Conservation (phyloP, 2,888 invertebrate species). For the Eupithecia inturbata region DNA sequence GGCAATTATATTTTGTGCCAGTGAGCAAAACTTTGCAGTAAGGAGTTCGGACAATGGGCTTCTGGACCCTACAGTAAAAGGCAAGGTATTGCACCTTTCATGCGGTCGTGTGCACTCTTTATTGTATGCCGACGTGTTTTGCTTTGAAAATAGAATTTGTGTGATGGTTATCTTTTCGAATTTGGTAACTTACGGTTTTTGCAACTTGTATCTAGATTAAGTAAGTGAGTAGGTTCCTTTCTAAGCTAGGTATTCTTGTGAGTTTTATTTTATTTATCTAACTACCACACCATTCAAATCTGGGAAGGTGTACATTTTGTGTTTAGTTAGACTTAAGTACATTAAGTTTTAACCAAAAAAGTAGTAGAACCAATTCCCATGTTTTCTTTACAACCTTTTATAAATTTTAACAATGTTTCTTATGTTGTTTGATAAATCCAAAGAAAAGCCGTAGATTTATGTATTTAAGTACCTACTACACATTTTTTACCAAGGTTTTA, state of each 20-base stretch:
- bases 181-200: constrained; percentile 44
- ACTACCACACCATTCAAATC: too few species aligned
- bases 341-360: neutral
- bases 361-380: neutral
- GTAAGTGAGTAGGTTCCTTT: neutral
- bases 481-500: neutral
- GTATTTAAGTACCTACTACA: neutral
- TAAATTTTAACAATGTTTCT: neutral
- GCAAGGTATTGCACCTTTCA: constrained; percentile 61
- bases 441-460: neutral
- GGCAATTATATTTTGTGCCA: constrained; percentile 76
- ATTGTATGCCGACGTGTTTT: constrained; percentile 64
- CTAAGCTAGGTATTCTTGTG: neutral
- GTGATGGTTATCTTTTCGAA: constrained; percentile 57
- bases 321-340: too few species aligned
- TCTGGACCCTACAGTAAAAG: constrained; percentile 32
- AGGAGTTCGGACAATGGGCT: constrained; percentile 67
- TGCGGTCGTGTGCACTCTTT: constrained; percentile 72
- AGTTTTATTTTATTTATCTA: too few species aligned
- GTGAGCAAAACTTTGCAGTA: constrained; percentile 58
- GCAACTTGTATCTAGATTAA: neutral
- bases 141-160: constrained; percentile 62
- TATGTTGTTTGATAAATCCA: neutral
- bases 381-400: neutral
- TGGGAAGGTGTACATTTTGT: too few species aligned